Conservation (phyloP, 2,113 vertebrate genomes). For the Ochotona princeps region DNA sequence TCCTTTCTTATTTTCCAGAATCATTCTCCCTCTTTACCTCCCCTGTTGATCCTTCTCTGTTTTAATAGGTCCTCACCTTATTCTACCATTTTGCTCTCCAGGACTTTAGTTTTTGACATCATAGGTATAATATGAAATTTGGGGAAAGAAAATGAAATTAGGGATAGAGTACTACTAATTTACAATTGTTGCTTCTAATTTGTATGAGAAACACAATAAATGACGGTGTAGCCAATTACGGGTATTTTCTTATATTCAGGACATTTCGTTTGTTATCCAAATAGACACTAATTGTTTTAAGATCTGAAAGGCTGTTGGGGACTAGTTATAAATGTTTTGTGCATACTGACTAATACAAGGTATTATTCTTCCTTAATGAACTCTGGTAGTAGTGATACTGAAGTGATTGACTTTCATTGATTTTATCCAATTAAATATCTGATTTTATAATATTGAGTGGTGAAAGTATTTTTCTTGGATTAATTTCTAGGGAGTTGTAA, state of each 20-base stretch:
- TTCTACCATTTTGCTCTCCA: too few species aligned
- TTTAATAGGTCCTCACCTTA: too few species aligned
- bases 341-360: not conserved
- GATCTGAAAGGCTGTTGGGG: constrained; percentile 52
- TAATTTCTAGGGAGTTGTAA: not conserved
- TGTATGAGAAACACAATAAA: constrained; percentile 11
- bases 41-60: too few species aligned
- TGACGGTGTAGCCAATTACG: not conserved
- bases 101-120: not conserved
- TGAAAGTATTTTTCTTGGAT: constrained; percentile 45
- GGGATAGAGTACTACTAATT: not conserved
- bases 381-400: not conserved
- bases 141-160: not conserved
- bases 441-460: constrained; percentile 12
- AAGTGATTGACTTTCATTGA: constrained; percentile 50
- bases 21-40: too few species aligned
- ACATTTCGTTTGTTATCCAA: constrained; percentile 47
- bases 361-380: constrained; percentile 37
- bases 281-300: constrained; percentile 59
- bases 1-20: too few species aligned
- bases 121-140: not conserved
- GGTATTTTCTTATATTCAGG: not conserved
- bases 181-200: not conserved
- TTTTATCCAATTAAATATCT: constrained; percentile 45
- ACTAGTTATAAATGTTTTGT: constrained; percentile 42